phyloP scores from a whole-genome alignment of 2,888 invertebrate species.

The Ophion obscuratus region DNA sequence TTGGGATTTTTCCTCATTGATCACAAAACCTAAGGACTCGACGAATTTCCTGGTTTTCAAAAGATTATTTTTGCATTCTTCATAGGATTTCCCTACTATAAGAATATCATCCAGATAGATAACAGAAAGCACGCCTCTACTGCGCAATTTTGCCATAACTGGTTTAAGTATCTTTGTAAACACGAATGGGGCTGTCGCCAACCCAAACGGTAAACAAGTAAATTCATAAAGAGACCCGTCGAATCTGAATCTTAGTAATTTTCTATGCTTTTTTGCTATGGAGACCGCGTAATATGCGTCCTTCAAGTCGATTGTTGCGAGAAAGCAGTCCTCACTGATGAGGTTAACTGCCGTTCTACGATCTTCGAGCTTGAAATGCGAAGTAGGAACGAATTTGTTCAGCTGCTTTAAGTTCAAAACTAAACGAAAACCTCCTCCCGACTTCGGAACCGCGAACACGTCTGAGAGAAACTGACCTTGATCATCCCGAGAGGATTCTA shows the following conservation, averaged over 20 bases:
- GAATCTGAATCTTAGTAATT: slow-evolving; percentile 42
- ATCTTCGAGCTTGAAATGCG: slow-evolving; percentile 72
- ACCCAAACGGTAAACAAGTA: slow-evolving; percentile 46
- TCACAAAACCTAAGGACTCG: no score
- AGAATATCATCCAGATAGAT: no score
- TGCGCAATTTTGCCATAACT: no score
- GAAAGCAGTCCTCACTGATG: slow-evolving; percentile 34
- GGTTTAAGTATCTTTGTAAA: no score
- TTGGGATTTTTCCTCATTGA: no score
- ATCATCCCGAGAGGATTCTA: neutral
- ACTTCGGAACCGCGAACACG: neutral
- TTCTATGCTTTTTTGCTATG: slow-evolving; percentile 21
- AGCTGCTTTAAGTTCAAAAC: no score
- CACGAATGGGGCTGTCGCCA: neutral
- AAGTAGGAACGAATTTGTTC: no score
- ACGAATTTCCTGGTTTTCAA: no score
- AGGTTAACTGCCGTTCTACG: slow-evolving; percentile 57
- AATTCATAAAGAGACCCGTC: slow-evolving; percentile 21
- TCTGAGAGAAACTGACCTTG: slow-evolving; percentile 66
- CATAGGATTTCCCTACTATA: no score
- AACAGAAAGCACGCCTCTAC: no score
- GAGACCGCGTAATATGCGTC: slow-evolving; percentile 40
- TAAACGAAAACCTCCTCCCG: no score
- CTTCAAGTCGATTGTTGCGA: neutral
- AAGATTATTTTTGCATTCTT: no score